Evolutionary conservation across 2,888 invertebrate genomes (phyloP).

Genomic region (Drosophila paramelanica): DNA sequence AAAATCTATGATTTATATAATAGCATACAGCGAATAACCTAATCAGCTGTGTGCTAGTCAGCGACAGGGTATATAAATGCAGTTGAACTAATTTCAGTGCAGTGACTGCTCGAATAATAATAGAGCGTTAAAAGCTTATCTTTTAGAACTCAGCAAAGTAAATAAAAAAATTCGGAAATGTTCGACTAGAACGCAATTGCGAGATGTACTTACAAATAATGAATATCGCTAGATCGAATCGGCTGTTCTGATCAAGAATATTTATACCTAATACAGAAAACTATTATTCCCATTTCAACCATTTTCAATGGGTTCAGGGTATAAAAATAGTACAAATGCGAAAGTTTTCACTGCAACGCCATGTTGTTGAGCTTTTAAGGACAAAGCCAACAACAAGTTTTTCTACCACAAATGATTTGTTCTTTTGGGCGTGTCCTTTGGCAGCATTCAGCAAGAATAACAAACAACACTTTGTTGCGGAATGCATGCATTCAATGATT

Average conservation of each 20-base stretch:
- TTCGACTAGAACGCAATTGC: no score
- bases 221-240: no score
- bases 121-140: constrained; percentile 53
- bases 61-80: constrained; percentile 25
- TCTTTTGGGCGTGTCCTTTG: constrained; percentile 35
- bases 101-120: constrained; percentile 39
- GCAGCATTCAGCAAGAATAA: constrained; percentile 15
- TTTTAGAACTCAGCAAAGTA: constrained; percentile 45
- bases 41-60: neutral
- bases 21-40: no score
- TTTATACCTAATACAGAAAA: no score
- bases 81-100: constrained; percentile 54
- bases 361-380: constrained; percentile 50
- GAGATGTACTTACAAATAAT: no score
- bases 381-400: constrained; percentile 32
- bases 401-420: constrained; percentile 22
- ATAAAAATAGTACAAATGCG: constrained; percentile 10
- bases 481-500: constrained; percentile 46
- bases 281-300: no score
- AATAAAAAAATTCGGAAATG: no score
- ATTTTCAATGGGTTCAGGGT: no score
- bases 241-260: no score
- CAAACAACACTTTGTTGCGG: constrained; percentile 7
- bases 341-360: constrained; percentile 41
- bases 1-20: no score